Conservation (phyloP, 1,140 invertebrate genomes). For the Adelges cooleyi region DNA sequence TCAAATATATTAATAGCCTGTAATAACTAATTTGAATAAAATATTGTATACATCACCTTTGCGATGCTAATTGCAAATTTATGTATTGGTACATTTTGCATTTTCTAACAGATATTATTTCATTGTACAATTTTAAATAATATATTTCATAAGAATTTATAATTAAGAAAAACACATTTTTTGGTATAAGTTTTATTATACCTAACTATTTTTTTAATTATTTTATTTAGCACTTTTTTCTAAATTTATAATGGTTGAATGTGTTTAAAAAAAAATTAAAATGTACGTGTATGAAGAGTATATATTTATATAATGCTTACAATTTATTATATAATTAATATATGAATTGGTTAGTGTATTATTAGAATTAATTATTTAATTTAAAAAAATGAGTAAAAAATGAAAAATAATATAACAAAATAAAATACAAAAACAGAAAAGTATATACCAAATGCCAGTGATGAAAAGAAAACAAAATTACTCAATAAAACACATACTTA, state of each 20-base stretch:
- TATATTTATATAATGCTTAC: neutral
- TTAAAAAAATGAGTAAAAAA: neutral
- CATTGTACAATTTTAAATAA: conserved; percentile 5
- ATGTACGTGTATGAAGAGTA: neutral
- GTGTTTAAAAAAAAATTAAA: neutral
- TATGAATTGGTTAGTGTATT: too few relatives aligned
- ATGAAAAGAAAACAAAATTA: neutral
- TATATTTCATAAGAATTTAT: neutral
- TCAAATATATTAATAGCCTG: neutral
- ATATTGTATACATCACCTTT: neutral
- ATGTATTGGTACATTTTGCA: neutral
- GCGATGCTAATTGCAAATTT: neutral
- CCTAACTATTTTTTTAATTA: conserved; percentile 24
- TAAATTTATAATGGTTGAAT: conserved; percentile 9
- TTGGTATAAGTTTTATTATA: conserved; percentile 25
- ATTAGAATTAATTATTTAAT: too few relatives aligned
- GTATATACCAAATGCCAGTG: too few relatives aligned
- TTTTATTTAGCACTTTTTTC: conserved; percentile 13
- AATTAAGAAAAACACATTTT: too few relatives aligned
- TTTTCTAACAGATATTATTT: neutral
- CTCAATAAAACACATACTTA: neutral
- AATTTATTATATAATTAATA: too few relatives aligned
- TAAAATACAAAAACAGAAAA: neutral
- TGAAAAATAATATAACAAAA: neutral
- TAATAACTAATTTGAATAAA: conserved; percentile 12